Base-by-base conservation (phyloP, 2,797 vertebrate species). In the Sebastes taczanowskii region DNA sequence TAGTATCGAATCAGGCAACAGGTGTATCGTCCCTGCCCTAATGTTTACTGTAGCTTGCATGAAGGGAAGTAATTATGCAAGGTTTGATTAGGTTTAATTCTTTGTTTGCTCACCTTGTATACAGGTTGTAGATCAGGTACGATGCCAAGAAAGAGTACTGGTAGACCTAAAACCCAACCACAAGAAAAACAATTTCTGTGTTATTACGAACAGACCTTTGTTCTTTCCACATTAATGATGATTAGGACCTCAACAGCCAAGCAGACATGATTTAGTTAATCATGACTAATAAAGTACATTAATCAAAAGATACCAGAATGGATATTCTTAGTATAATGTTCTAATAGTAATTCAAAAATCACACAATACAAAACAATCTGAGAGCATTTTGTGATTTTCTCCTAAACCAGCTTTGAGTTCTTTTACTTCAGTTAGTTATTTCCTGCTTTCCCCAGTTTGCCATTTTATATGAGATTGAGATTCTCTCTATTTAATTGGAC, bases 101-200 rank as follows among this genome's bases (percentile, higher is more conserved):
- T 59, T 25, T 32, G 11, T 27, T 32, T 16, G 14, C 84, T 87
- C 81, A 95, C 95, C 95, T 91, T 49, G 95, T 96, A 13, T 92
- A 86, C 56, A 95, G 81, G 86, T 96, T 95, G 89, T 95, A 95
- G 81, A 96, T 94, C 75, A 95, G 78, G 79, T 95, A 96, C 0
- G 95, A 96, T 6, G 95, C 95, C 77, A 94, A 32, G 77, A 92
- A 95, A 7, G 95, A 96, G 67, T 93, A 81, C 20, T 75, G 88
- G 80, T 92, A 95, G 7, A 96, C 86, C 95, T 96, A 22, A 60
- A 84, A 60, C 10, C 18, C 42, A 74, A 58, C 62, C 32, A 78
- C 9, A 61, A 53, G n/a, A 62, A 55, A 64, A 42, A 56, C 6
- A 8, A 4, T 14, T 29, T 61, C 8, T 49, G 1, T 5, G 18